Evolutionary conservation across 2,797 vertebrate genomes (phyloP).

Genomic region (Pelochelys cantorii): DNA sequence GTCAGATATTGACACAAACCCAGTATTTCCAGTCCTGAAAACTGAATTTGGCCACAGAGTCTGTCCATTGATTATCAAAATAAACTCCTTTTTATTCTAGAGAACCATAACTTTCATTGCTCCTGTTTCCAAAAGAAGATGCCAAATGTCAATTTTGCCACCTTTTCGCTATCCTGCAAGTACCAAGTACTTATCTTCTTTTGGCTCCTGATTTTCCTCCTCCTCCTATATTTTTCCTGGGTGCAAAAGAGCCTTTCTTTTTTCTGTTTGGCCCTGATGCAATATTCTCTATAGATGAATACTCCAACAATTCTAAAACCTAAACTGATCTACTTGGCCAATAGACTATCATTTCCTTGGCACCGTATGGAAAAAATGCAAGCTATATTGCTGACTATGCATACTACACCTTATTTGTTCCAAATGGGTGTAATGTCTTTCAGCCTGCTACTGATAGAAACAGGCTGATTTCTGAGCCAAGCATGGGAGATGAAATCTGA

Average conservation of each 20-base stretch:
- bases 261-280: neutral
- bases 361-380: neutral
- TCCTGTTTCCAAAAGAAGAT: neutral
- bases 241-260: neutral
- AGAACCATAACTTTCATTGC: neutral
- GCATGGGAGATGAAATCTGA: neutral
- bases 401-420: neutral
- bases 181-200: neutral
- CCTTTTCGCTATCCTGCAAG: neutral
- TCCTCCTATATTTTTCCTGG: neutral
- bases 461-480: neutral
- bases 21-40: neutral
- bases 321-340: neutral
- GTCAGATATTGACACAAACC: neutral
- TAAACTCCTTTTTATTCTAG: neutral
- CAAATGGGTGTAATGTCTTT: neutral
- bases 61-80: neutral
- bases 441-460: neutral
- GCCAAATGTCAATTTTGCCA: neutral
- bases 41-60: neutral
- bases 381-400: neutral
- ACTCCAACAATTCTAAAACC: neutral
- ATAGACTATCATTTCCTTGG: fast-evolving
- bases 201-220: neutral
- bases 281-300: neutral